phyloP scores from a whole-genome alignment of 1,140 invertebrate genomes.

The Arctopsyche grandis region DNA sequence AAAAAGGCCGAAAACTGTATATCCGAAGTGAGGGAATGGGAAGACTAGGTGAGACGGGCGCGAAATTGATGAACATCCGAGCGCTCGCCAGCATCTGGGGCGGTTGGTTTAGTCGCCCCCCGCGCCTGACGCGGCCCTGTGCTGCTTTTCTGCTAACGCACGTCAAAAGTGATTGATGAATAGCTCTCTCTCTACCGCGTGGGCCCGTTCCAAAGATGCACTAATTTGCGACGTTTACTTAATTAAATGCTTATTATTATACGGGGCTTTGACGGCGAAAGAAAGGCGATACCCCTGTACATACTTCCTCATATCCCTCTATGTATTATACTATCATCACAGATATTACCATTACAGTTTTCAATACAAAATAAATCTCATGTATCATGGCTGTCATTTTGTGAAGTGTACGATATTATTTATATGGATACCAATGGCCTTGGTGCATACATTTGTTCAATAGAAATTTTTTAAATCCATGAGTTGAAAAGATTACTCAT shows the following conservation, averaged over 20 bases:
- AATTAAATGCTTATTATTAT: conserved; percentile 48
- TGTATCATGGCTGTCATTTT: too few species aligned
- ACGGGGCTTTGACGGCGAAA: background rate
- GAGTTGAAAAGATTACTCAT: too few species aligned
- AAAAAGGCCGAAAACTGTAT: background rate
- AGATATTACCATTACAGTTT: too few species aligned
- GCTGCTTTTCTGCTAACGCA: conserved; percentile 46
- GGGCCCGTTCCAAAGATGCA: conserved; percentile 15
- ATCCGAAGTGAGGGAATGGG: background rate
- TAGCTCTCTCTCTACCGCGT: conserved; percentile 22
- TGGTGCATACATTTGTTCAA: too few species aligned
- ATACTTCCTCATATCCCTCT: too few species aligned
- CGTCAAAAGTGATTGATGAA: conserved; percentile 53
- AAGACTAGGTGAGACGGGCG: conserved; percentile 1
- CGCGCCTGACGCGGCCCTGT: conserved; percentile 4
- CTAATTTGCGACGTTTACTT: conserved; percentile 41
- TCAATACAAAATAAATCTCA: too few species aligned
- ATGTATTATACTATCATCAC: too few species aligned
- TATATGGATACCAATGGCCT: too few species aligned
- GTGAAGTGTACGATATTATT: too few species aligned
- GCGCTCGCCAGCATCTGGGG: conserved; percentile 11
- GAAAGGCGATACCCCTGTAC: too few species aligned
- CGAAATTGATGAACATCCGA: conserved; percentile 38
- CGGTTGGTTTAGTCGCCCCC: conserved; percentile 5
- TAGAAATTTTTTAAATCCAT: too few species aligned